These are phyloP conservation scores for Pyrgus malvae DNA, from an alignment of 2,888 invertebrate species.

Conservation along the genomic window DNA sequence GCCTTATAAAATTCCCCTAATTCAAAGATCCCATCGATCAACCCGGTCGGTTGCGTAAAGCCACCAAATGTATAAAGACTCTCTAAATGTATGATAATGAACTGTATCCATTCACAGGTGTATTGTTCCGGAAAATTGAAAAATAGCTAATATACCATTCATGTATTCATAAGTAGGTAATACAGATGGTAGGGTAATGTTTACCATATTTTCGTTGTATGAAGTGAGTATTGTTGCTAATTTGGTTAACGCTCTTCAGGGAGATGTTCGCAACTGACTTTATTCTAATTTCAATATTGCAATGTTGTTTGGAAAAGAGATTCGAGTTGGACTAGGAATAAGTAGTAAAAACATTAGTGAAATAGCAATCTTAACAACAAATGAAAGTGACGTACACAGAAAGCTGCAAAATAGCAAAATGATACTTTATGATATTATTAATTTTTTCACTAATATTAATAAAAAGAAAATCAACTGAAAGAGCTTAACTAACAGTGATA, in stretches of 20 bases:
- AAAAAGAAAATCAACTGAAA: too few relatives aligned
- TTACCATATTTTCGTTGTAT: constrained; percentile 33
- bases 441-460: too few relatives aligned
- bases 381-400: too few relatives aligned
- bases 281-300: too few relatives aligned
- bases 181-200: constrained; percentile 35
- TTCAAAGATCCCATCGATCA: constrained; percentile 45
- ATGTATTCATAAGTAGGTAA: constrained; percentile 60
- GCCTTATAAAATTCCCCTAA: neutral
- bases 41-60: constrained; percentile 31
- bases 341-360: too few relatives aligned
- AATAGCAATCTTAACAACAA: too few relatives aligned
- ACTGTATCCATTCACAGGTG: constrained; percentile 58
- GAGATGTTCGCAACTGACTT: too few relatives aligned
- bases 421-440: too few relatives aligned
- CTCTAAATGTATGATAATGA: constrained; percentile 55
- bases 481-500: too few relatives aligned
- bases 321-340: too few relatives aligned
- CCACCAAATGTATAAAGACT: constrained; percentile 44
- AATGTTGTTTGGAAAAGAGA: too few relatives aligned
- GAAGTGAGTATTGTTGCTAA: constrained; percentile 16
- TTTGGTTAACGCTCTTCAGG: neutral
- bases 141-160: constrained; percentile 68
- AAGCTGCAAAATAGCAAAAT: too few relatives aligned
- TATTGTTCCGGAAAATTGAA: constrained; percentile 78